Evolutionary conservation across 1,140 invertebrate species (phyloP), one percentile per base, ranked within the genome.

Genomic region (Drosophila willistoni): DNA sequence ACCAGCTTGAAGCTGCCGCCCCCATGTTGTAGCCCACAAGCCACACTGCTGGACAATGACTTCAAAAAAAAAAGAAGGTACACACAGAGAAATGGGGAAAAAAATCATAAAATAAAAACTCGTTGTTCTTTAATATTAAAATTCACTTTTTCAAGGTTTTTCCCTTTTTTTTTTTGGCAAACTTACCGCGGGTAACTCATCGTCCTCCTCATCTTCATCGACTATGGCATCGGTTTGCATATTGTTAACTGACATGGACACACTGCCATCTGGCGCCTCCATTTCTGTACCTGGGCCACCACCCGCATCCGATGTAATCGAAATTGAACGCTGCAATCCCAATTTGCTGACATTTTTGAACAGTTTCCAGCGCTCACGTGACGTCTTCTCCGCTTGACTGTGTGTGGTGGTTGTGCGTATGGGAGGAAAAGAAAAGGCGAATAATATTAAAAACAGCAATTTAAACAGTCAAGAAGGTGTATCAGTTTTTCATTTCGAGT

Each of bases 311-410:
- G 81, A 78, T 6, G 81, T 85, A 61, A 79, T 69, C 7, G 92
- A 92, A 84, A 93, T 92, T 22, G 84, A 93, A 6, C 92, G 89
- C 33, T 93, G 93, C 39, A 93, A 80, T 22, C 94, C 93, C 57
- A 95, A 92, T 73, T 93, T 93, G 4, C 94, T 94, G 0, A 95
- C 92, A 22, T 95, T 92, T 68, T 93, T 93, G 10, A 95, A 92
- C 14, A 95, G 81, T 55, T 94, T 94, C 94, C 95, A 95, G 41
- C 95, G 92, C 74, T 95, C 95, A 60, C 93, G 93, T 2, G 94
- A 94, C 1, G 94, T 95, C 41, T 91, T 92, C 9, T 92, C 91
- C 2, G 41, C 64, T 17, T 39, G 9, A 70, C 77, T 79, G 12
- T 29, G 4, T 17, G 42, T 0, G 3, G 6, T 29, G 25, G n/a